Evolutionary conservation across 2,797 vertebrate genomes (phyloP).

Genomic region (Acanthopagrus latus): DNA sequence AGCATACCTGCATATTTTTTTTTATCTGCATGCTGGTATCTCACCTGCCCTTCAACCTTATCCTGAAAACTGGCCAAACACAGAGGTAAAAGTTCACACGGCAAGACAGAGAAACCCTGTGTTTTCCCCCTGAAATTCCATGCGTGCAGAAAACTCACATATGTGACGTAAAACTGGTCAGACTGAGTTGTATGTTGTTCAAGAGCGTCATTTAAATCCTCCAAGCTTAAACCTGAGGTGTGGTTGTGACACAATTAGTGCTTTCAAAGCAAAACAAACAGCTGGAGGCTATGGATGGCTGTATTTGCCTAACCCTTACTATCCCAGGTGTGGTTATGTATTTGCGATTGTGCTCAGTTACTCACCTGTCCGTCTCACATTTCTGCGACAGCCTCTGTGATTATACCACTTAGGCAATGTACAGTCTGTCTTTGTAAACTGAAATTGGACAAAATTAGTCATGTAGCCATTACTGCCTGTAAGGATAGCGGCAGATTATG

Average conservation of each 20-base stretch:
- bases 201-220: conserved; percentile 28
- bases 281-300: conserved; percentile 33
- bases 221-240: conserved; percentile 38
- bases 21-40: conserved; percentile 29
- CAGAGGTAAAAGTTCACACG: conserved; percentile 52
- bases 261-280: conserved; percentile 59
- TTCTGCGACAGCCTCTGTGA: conserved; percentile 34
- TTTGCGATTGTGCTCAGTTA: conserved; percentile 47
- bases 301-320: conserved; percentile 22
- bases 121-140: background rate
- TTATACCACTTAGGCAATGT: conserved; percentile 28
- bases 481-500: conserved; percentile 38
- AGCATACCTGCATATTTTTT: conserved; percentile 47
- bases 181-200: conserved; percentile 1
- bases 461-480: conserved; percentile 33
- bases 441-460: conserved; percentile 35
- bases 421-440: conserved; percentile 34
- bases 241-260: conserved; percentile 46
- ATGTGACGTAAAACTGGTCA: conserved; percentile 9
- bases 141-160: conserved; percentile 1
- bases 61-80: conserved; percentile 30
- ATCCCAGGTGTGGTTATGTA: conserved; percentile 50
- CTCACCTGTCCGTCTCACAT: conserved; percentile 43
- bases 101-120: background rate
- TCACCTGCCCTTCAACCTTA: conserved; percentile 49